These are phyloP conservation scores for Hyposoter dolosus DNA, from an alignment of 2,888 invertebrate species.

Conservation along the genomic window DNA sequence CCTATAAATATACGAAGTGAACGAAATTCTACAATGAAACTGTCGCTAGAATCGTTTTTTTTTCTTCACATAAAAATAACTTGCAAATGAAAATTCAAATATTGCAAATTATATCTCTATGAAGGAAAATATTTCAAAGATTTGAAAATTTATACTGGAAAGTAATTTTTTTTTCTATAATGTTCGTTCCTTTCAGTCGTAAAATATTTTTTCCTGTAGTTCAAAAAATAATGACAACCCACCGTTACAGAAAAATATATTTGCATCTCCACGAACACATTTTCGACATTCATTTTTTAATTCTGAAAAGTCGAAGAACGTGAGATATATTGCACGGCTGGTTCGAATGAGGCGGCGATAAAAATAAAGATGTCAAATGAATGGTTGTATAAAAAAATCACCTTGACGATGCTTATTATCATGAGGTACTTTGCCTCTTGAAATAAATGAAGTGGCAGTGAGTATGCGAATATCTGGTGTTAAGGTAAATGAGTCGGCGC, in stretches of 20 bases:
- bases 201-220: not conserved
- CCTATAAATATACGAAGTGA: not conserved
- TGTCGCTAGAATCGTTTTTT: not conserved
- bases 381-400: constrained; percentile 1
- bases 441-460: constrained; percentile 28
- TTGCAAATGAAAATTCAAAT: not conserved
- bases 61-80: not conserved
- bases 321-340: too few species aligned
- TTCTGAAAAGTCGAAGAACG: not conserved
- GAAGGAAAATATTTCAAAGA: not conserved
- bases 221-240: not conserved
- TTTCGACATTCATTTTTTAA: not conserved
- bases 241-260: not conserved
- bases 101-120: not conserved
- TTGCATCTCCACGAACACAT: not conserved
- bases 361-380: not conserved
- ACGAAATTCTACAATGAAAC: not conserved
- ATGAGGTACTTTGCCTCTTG: constrained; percentile 19
- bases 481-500: constrained; percentile 32
- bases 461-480: constrained; percentile 22
- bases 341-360: not conserved
- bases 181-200: not conserved
- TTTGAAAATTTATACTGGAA: not conserved
- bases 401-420: constrained; percentile 36
- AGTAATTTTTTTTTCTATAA: too few species aligned